Percentiles rank a stretch among this genome's conserved stretches.
phyloP scores from a whole-genome alignment of 2,888 invertebrate species.

The Eulithis prunata region DNA sequence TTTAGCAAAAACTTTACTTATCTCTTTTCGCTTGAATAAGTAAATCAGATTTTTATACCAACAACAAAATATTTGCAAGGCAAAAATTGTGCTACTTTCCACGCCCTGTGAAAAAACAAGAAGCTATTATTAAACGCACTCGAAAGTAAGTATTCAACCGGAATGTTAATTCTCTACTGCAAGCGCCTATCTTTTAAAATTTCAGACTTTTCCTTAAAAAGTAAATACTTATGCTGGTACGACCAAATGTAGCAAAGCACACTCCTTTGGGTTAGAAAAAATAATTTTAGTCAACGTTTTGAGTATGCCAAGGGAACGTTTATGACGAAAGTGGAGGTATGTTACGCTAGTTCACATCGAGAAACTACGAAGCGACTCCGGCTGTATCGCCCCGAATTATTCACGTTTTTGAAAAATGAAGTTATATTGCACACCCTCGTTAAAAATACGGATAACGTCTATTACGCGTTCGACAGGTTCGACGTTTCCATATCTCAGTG shows the following conservation, averaged over 20 bases:
- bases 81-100: constrained; percentile 24
- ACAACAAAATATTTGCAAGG: constrained; percentile 21
- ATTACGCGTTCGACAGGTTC: not conserved
- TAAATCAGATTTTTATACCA: constrained; percentile 3
- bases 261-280: not conserved
- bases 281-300: constrained; percentile 5
- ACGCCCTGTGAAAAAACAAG: constrained; percentile 14
- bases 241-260: not conserved
- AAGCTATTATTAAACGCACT: constrained; percentile 15
- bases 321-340: not conserved
- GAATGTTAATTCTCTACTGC: constrained; percentile 3
- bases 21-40: not conserved
- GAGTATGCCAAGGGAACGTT: not conserved
- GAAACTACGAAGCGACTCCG: not conserved
- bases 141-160: constrained; percentile 1
- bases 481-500: not conserved
- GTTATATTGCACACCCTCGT: not conserved
- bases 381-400: not conserved
- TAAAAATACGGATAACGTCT: not conserved
- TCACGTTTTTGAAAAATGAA: not conserved
- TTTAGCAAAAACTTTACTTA: not conserved
- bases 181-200: too few species aligned
- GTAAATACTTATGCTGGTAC: not conserved
- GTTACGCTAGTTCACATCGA: not conserved
- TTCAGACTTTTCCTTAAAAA: not conserved